phyloP scores from a whole-genome alignment of 2,888 invertebrate species.

The Spodoptera littoralis region DNA sequence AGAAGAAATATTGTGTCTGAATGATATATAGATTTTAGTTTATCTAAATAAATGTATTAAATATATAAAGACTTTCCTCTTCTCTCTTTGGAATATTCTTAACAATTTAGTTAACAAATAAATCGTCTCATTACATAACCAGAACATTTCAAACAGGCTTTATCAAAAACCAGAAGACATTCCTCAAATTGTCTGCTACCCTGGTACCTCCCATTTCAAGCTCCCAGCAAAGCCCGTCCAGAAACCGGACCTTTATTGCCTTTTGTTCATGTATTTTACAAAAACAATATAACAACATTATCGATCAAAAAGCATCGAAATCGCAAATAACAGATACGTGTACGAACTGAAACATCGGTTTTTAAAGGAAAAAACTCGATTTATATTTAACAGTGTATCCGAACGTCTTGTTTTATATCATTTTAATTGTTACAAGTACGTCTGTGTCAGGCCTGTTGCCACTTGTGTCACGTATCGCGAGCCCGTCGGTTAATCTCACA shows the following conservation, averaged over 20 bases:
- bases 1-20: too few relatives aligned
- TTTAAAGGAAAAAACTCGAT: slow-evolving; percentile 27
- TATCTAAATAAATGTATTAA: too few relatives aligned
- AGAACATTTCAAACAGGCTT: too few relatives aligned
- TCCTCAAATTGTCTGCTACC: too few relatives aligned
- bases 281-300: slow-evolving; percentile 25
- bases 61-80: too few relatives aligned
- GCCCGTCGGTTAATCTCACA: slow-evolving; percentile 72
- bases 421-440: slow-evolving; percentile 52
- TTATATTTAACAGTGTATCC: slow-evolving; percentile 26
- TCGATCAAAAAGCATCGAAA: slow-evolving; percentile 23
- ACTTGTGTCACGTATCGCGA: slow-evolving; percentile 66
- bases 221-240: not conserved
- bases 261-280: slow-evolving; percentile 3
- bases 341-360: slow-evolving; percentile 18
- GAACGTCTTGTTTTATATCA: slow-evolving; percentile 47
- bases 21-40: too few relatives aligned
- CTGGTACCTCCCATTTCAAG: slow-evolving; percentile 1
- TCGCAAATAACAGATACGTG: slow-evolving; percentile 18
- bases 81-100: too few relatives aligned
- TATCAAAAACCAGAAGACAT: too few relatives aligned
- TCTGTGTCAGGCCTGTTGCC: slow-evolving; percentile 46
- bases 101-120: too few relatives aligned
- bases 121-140: too few relatives aligned
- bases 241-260: slow-evolving; percentile 11